Conservation (phyloP, 2,113 vertebrate genomes). For the Thalassarche chlororhynchos region DNA sequence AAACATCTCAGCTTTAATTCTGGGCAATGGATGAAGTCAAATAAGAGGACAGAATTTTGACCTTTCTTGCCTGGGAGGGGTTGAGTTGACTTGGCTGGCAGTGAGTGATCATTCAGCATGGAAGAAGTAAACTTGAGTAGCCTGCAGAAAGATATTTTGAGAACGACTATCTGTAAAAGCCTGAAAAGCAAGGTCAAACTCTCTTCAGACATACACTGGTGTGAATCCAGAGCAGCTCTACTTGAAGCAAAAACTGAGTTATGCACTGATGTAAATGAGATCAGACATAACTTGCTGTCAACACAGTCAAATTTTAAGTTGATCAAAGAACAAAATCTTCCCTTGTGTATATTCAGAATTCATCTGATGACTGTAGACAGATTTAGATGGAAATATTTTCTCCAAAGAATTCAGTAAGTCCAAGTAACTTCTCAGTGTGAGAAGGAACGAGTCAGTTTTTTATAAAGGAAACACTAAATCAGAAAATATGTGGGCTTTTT, state of each 20-base stretch:
- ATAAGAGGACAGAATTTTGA: background rate
- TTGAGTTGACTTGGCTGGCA: background rate
- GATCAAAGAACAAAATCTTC: constrained; percentile 48
- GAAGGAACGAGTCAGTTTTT: background rate
- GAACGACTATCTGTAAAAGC: background rate
- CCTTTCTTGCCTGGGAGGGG: background rate
- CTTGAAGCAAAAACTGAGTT: background rate
- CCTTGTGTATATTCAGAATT: constrained; percentile 6
- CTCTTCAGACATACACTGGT: background rate
- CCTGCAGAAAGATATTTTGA: background rate
- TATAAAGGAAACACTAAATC: background rate
- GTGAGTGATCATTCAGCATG: background rate
- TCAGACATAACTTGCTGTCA: constrained; percentile 47
- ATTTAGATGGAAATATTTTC: constrained; percentile 21
- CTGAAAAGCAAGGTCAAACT: background rate
- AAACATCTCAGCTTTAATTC: background rate
- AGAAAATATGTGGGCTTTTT: background rate
- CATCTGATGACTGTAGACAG: constrained; percentile 25
- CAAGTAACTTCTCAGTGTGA: background rate
- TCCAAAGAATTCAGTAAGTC: background rate
- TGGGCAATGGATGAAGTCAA: background rate
- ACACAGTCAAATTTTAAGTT: constrained; percentile 34
- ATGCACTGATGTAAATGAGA: constrained; percentile 26
- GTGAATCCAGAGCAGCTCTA: background rate
- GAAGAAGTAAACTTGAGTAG: background rate